Evolutionary conservation across 2,888 invertebrate genomes (phyloP).

Genomic region (Baccha elongata): DNA sequence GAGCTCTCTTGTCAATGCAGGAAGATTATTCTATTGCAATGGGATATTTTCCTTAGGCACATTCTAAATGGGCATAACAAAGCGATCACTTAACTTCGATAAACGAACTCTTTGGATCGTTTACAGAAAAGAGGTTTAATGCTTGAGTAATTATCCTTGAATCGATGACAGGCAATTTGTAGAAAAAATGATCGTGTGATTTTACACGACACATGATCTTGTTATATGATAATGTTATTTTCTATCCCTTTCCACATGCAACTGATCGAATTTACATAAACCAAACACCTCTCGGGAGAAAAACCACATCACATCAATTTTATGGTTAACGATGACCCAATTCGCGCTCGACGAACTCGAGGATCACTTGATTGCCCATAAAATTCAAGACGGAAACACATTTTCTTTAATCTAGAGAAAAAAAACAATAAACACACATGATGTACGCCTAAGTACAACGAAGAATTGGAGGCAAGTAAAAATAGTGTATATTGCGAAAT

Average conservation of each 20-base stretch:
- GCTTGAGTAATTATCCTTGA: constrained; percentile 69
- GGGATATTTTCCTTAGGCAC: constrained; percentile 35
- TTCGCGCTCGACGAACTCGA: constrained; percentile 53
- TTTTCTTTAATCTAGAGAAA: constrained; percentile 44
- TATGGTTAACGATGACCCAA: constrained; percentile 48
- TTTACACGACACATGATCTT: constrained; percentile 50
- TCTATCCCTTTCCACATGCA: constrained; percentile 43
- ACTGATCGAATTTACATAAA: constrained; percentile 64
- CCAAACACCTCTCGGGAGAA: constrained; percentile 50
- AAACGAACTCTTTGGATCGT: constrained; percentile 46
- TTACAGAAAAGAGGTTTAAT: constrained; percentile 50
- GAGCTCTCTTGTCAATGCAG: constrained; percentile 66
- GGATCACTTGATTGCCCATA: constrained; percentile 62
- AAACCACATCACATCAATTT: constrained; percentile 57
- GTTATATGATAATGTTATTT: constrained; percentile 27
- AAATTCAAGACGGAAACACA: constrained; percentile 53
- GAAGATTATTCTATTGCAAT: constrained; percentile 17
- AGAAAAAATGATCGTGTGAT: constrained; percentile 55
- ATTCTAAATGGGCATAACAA: constrained; percentile 58
- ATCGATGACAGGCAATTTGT: constrained; percentile 72
- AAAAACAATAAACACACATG: constrained; percentile 62
- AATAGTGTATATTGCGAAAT: constrained; percentile 26
- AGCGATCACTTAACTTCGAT: constrained; percentile 65
- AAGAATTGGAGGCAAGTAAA: not conserved
- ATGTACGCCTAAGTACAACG: constrained; percentile 13